A percentile compares a stretch with the other conserved stretches of the same genome.
phyloP scores from a whole-genome alignment of 2,888 invertebrate species.

The Drosophila leonis region DNA sequence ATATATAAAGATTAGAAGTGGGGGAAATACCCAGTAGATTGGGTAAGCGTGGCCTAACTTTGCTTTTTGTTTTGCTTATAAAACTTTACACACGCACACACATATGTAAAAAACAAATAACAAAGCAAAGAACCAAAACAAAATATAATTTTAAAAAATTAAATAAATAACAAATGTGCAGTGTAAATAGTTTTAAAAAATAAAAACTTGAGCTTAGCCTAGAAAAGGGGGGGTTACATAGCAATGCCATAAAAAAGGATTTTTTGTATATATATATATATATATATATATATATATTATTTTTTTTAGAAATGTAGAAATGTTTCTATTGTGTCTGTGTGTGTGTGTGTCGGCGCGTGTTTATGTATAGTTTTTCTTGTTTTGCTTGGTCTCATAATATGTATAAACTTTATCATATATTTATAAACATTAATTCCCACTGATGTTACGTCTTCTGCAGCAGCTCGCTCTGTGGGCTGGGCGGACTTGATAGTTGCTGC shows the following conservation, averaged over 20 bases:
- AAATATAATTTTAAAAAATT: conserved; percentile 31
- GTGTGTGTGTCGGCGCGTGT: conserved; percentile 25
- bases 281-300: not conserved
- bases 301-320: conserved; percentile 12
- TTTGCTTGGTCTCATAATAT: conserved; percentile 79
- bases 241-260: conserved; percentile 24
- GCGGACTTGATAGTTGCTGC: conserved; percentile 83
- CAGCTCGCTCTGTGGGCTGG: conserved; percentile 85
- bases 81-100: conserved; percentile 44
- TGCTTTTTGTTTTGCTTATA: conserved; percentile 31
- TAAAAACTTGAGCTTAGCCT: conserved; percentile 49
- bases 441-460: conserved; percentile 86
- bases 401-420: conserved; percentile 84
- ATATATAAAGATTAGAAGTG: conserved; percentile 35
- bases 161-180: conserved; percentile 73
- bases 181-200: conserved; percentile 51
- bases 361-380: conserved; percentile 34
- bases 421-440: conserved; percentile 86
- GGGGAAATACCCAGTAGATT: conserved; percentile 49
- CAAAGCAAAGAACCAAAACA: conserved; percentile 51
- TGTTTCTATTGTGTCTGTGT: conserved; percentile 30
- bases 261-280: not conserved
- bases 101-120: conserved; percentile 52
- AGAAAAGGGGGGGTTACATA: conserved; percentile 33
- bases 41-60: conserved; percentile 57